Base-by-base conservation (phyloP, 2,888 invertebrate species). In the Brassicogethes aeneus region DNA sequence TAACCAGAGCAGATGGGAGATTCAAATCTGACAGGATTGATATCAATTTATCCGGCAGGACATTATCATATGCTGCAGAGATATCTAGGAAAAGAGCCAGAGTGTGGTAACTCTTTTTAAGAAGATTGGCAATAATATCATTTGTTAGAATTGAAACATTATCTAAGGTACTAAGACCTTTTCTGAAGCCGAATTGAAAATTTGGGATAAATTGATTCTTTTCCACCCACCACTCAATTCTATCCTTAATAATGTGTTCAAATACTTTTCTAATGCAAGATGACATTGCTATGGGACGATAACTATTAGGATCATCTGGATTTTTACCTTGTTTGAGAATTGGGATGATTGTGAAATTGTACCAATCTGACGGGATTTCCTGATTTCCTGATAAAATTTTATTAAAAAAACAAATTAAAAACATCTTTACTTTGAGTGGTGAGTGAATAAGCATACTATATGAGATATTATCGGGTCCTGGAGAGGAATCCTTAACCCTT, bases 141-240 rank as follows among this genome's bases (percentile, higher is more conserved):
- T n/a, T n/a, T n/a, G n/a, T n/a, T n/a, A n/a, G n/a, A n/a, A n/a
- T n/a, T n/a, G n/a, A n/a, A n/a, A n/a, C n/a, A 2, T 34, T 34
- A 3, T 40, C 36, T 12, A 3, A 29, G 29, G n/a, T 16, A 2
- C 35, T 3, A 30, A 13, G 17, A 3, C 35, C 42, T 23, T 42
- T 42, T 7, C 42, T 33, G 16, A 43, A 43, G 2, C 40, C 40
- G 13, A 15, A 33, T 34, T 40, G 43, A 7, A 33, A 15, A 3
- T 15, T 14, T 10, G 40, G 36, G 3, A 40, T 12, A 2, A 8
- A 10, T 2, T 16, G 38, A 15, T 32, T 34, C 8, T 17, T 8
- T 40, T 43, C 40, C 14, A 36, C 2, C 29, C 10, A 36, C 37
- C 37, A 36, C 8, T 43, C 43, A 8, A 43, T 3, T 15, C 43